Base-by-base conservation (phyloP, 1,140 invertebrate species). In the Pseudoatta argentina region DNA sequence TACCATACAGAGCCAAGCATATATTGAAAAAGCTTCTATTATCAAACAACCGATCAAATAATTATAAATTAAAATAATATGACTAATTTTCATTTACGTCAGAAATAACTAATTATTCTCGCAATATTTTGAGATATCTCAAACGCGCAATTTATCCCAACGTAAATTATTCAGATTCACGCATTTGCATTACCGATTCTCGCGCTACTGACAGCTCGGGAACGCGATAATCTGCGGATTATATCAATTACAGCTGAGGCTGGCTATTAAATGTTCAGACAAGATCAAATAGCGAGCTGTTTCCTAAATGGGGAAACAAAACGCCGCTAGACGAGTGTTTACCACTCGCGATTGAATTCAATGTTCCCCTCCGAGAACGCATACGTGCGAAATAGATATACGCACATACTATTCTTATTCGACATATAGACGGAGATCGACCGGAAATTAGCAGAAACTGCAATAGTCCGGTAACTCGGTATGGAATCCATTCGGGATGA, bases 361-460 rank as follows among this genome's bases (percentile, higher is more conserved):
- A 30, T n/a, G 1, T 16, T 12, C 14, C 14, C 1, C n/a, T n/a
- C n/a, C 10, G 27, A 21, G 30, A 48, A 81, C 34, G n/a, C 18
- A 67, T 8, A 51, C 76, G 78, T 16, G 30, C 6, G 53, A 39
- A 53, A 57, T 24, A 44, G 69, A 39, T 79, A 6, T 14, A 44
- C 67, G 51, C 78, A 48, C 39, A 16, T 59, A 67, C 6, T 24
- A 82, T 82, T 82, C 79, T 82, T 82, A 72, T 10, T 30, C 66
- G 34, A 8, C 34, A 21, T 21, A 21, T n/a, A 59, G 18, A 59
- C 53, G 53, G 53, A 82, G 30, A 57, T 55, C 16, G 39, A 18
- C 79, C 79, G 79, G 79, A 82, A 82, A 82, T 82, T 82, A 82
- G 57, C 61, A 82, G 79, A 82, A 73, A 82, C 67, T 61, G 67